These are phyloP conservation scores for Trichonephila clavata DNA, from an alignment of 1,140 invertebrate species.

Conservation along the genomic window DNA sequence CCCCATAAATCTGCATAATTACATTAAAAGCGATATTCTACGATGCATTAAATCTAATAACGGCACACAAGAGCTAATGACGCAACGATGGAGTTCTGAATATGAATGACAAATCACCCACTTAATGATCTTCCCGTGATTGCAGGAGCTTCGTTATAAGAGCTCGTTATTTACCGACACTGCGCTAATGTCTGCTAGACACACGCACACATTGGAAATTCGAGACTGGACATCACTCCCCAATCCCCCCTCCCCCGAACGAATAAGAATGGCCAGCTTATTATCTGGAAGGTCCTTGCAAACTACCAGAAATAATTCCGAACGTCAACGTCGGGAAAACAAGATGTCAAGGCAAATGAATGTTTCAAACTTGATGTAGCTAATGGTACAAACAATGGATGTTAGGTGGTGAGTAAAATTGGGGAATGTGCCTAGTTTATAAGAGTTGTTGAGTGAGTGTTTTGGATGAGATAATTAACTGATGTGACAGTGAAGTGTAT, in stretches of 20 bases:
- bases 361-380: background rate
- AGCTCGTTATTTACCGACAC: slow-evolving; percentile 8
- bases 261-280: background rate
- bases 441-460: too few species aligned
- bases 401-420: background rate
- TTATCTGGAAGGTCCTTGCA: background rate
- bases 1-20: slow-evolving; percentile 28
- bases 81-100: background rate
- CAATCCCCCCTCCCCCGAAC: background rate
- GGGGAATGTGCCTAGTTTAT: background rate
- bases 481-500: background rate
- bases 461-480: background rate
- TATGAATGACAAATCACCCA: slow-evolving; percentile 27
- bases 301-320: background rate
- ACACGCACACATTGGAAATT: background rate
- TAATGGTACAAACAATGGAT: background rate
- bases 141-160: background rate
- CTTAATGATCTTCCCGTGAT: slow-evolving; percentile 24
- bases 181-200: background rate
- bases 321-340: background rate
- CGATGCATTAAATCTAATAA: slow-evolving; percentile 17
- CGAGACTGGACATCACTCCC: background rate
- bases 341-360: background rate
- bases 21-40: slow-evolving; percentile 36
- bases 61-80: background rate